Evolutionary conservation across 2,888 invertebrate genomes (phyloP).

Genomic region (Crocallis elinguaria): DNA sequence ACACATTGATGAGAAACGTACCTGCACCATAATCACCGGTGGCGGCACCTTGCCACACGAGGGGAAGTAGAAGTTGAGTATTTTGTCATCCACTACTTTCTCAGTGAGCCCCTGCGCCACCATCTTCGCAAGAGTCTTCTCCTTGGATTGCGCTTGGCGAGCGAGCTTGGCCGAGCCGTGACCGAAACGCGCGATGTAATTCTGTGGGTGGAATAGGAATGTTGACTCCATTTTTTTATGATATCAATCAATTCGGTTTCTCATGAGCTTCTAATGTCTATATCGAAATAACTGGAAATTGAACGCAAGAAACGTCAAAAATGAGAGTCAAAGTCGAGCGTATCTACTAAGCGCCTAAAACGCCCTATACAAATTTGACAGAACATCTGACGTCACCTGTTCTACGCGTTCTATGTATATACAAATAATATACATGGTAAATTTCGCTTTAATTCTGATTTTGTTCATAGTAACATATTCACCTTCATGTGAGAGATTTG

Average conservation of each 20-base stretch:
- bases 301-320: too few relatives aligned
- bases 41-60: slow-evolving; percentile 98
- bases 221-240: background rate
- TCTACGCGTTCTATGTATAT: too few relatives aligned
- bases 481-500: slow-evolving; percentile 99
- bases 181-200: slow-evolving; percentile 99
- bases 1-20: slow-evolving; percentile 39
- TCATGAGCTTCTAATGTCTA: too few relatives aligned
- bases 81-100: slow-evolving; percentile 96
- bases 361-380: too few relatives aligned
- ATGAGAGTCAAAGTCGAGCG: too few relatives aligned
- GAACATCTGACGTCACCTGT: too few relatives aligned
- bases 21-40: slow-evolving; percentile 99
- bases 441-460: too few relatives aligned
- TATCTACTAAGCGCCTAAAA: too few relatives aligned
- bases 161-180: slow-evolving; percentile 99
- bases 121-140: slow-evolving; percentile 99
- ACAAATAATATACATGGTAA: too few relatives aligned
- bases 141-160: slow-evolving; percentile 99
- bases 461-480: background rate
- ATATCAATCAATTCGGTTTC: too few relatives aligned
- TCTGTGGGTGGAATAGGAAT: slow-evolving; percentile 78
- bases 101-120: slow-evolving; percentile 98
- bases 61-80: slow-evolving; percentile 97
- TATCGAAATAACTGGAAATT: too few relatives aligned